phyloP scores from a whole-genome alignment of 23 tunicate genomes.

The Ciona savignyi region DNA sequence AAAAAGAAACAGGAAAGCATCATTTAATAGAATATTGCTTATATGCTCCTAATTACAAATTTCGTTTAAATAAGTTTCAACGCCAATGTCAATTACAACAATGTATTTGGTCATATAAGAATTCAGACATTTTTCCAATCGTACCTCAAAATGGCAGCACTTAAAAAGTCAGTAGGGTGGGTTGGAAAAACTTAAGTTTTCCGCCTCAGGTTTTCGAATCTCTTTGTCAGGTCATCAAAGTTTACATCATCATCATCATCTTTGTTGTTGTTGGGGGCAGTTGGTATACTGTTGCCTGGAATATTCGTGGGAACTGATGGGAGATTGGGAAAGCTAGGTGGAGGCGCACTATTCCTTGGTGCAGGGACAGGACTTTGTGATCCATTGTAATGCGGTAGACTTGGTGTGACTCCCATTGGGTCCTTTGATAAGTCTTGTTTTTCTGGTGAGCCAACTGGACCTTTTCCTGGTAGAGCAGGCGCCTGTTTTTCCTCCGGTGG shows the following conservation, averaged over 20 bases:
- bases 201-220: slow-evolving; percentile 74
- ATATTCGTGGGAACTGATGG: slow-evolving; percentile 79
- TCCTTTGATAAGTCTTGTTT: slow-evolving; percentile 37
- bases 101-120: too few relatives aligned
- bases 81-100: too few relatives aligned
- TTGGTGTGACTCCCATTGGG: slow-evolving; percentile 24
- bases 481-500: slow-evolving; percentile 40
- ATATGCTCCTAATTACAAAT: too few relatives aligned
- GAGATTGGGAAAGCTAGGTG: slow-evolving; percentile 67
- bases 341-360: too few relatives aligned
- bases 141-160: too few relatives aligned
- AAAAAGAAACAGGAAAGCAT: too few relatives aligned
- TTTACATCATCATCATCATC: slow-evolving; percentile 64
- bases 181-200: too few relatives aligned
- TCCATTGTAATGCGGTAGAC: slow-evolving; percentile 27
- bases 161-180: too few relatives aligned
- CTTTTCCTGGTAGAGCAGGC: slow-evolving; percentile 80
- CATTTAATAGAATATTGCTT: too few relatives aligned
- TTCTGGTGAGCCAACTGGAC: slow-evolving; percentile 6
- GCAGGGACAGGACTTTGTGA: too few relatives aligned
- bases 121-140: too few relatives aligned
- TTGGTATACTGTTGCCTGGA: slow-evolving; percentile 11
- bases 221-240: slow-evolving; percentile 83
- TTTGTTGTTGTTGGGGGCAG: slow-evolving; percentile 15
- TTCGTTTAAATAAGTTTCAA: too few relatives aligned